Percentiles rank a stretch among this genome's conserved stretches.
phyloP scores from a whole-genome alignment of 2,113 vertebrate genomes.

The Haemorhous mexicanus region DNA sequence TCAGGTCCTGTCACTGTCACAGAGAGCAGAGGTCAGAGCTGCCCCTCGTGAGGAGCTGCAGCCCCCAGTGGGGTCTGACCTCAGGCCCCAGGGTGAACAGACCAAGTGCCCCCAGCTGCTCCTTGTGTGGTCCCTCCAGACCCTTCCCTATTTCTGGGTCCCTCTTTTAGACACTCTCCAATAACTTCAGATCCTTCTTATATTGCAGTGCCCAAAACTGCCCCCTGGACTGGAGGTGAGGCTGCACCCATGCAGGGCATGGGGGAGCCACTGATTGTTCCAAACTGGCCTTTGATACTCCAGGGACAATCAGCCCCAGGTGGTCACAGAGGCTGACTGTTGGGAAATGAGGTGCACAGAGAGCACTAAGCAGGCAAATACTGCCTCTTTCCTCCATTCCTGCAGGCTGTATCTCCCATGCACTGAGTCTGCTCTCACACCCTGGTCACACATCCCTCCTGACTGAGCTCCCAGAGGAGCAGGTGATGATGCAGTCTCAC shows the following conservation, averaged over 20 bases:
- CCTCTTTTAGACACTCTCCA: not conserved
- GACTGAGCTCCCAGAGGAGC: not conserved
- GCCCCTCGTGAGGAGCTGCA: not conserved
- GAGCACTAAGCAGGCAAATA: not conserved
- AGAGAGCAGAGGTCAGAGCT: not conserved
- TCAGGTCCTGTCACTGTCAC: not conserved
- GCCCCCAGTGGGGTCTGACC: not conserved
- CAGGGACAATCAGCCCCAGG: not conserved
- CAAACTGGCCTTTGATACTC: not conserved
- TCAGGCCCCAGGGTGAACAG: not conserved
- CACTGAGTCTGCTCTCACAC: not conserved
- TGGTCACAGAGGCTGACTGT: not conserved
- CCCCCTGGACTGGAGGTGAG: accelerated
- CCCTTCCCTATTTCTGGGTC: not conserved
- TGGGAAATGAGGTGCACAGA: not conserved
- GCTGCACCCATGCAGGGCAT: not conserved
- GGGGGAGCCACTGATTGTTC: not conserved
- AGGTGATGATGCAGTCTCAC: not conserved
- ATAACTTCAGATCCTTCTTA: not conserved
- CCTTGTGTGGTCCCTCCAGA: not conserved
- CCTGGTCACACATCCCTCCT: not conserved
- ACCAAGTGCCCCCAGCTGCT: not conserved
- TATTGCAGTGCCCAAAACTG: not conserved
- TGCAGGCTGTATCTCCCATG: not conserved
- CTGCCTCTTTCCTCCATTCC: not conserved